phyloP scores from a whole-genome alignment of 2,797 vertebrate genomes.

The Sparus aurata region DNA sequence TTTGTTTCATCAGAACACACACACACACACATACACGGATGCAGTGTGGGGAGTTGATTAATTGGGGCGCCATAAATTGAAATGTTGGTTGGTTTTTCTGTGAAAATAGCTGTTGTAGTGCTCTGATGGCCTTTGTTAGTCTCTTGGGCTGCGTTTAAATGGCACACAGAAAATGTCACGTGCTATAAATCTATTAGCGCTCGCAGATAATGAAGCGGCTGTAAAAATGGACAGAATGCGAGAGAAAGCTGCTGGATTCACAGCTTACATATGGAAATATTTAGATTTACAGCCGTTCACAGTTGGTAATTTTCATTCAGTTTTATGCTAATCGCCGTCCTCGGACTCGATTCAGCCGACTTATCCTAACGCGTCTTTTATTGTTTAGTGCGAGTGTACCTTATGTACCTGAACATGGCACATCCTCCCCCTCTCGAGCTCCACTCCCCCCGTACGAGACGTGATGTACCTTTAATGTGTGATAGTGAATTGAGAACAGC shows the following conservation, averaged over 20 bases:
- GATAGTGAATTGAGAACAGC: conserved; percentile 63
- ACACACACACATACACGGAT: conserved; percentile 1
- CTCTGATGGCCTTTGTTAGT: conserved; percentile 65
- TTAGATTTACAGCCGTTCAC: conserved; percentile 19
- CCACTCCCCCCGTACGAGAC: conserved; percentile 39
- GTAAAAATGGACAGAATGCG: conserved; percentile 36
- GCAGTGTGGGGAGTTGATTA: conserved; percentile 56
- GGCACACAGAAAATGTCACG: conserved; percentile 75
- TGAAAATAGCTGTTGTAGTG: conserved; percentile 52
- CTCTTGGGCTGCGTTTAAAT: conserved; percentile 71
- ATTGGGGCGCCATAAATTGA: conserved; percentile 67
- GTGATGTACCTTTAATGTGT: conserved; percentile 68
- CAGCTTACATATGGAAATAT: conserved; percentile 22
- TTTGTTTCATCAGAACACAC: conserved; percentile 34
- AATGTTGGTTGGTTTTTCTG: conserved; percentile 65
- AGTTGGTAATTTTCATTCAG: background rate
- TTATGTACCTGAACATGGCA: conserved; percentile 7
- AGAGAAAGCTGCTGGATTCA: conserved; percentile 23
- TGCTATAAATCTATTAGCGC: conserved; percentile 64
- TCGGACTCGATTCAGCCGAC: conserved; percentile 8
- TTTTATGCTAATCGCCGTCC: conserved; percentile 20
- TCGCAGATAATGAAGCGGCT: conserved; percentile 58
- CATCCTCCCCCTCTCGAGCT: conserved; percentile 8
- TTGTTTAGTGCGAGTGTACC: conserved; percentile 13
- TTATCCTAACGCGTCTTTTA: conserved; percentile 12